Evolutionary conservation across 1,140 invertebrate species (phyloP), one percentile per base, ranked within the genome.

Genomic region (Euwallacea similis): DNA sequence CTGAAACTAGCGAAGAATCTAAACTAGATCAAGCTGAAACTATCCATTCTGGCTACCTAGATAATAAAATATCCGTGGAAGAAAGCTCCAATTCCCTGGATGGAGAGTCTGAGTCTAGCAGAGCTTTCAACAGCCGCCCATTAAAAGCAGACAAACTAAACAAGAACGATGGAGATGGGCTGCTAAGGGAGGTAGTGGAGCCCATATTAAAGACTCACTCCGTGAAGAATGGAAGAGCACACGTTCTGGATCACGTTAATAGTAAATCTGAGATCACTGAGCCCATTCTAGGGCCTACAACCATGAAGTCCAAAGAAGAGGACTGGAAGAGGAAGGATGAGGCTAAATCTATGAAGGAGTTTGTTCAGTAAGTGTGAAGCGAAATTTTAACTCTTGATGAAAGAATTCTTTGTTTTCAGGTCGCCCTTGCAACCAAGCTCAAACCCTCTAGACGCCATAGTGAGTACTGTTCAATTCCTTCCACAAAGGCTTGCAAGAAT

Each of bases 401-500:
- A 11, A 56, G 16, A 43, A 61, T 42, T 41, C 16, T 11, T n/a
- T n/a, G 42, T 43, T 44, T 69, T 58, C 46, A 60, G 66, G 62
- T 2, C 21, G 2, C 41, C 59, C 13, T 61, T 33, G 7, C 43
- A 64, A 58, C 55, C n/a, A 58, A 4, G 21, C 6, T 41, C 59
- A 61, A 71, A 65, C 62, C 77, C 77, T 0, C 41, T 80, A 13
- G 76, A 79, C 82, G 56, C 82, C 82, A 62, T 90, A 88, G 68
- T 77, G 0, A 79, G 80, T n/a, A 92, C 90, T 0, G 89, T 93
- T 7, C 92, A 94, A 77, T 88, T 93, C 74, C 81, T 94, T 21
- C 92, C 92, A 0, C 88, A 91, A 66, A 85, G 90, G 42, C 78
- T 94, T 11, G 90, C 90, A 0, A 88, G 89, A 6, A 88, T 94